phyloP scores from a whole-genome alignment of 2,888 invertebrate species.

The Ceraclea dissimilis region DNA sequence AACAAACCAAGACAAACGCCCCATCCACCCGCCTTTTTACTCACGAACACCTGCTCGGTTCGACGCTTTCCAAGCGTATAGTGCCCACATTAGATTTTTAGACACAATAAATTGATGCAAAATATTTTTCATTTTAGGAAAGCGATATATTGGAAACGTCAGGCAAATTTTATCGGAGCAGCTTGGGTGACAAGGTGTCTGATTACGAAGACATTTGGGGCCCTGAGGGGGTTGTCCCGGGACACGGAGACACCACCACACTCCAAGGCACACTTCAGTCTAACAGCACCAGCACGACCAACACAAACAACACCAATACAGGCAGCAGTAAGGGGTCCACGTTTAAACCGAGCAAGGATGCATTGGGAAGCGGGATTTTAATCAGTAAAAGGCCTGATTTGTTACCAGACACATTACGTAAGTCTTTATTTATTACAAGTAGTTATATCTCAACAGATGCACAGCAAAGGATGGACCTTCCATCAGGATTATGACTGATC shows the following conservation, averaged over 20 bases:
- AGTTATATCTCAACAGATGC: too few species aligned
- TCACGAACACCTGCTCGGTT: too few species aligned
- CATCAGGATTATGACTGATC: too few species aligned
- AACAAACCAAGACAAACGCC: too few species aligned
- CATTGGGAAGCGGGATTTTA: conserved; percentile 43
- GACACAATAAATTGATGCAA: too few species aligned
- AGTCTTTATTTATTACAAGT: conserved; percentile 29
- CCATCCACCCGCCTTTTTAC: too few species aligned
- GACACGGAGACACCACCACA: not conserved
- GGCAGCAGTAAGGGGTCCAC: conserved; percentile 36
- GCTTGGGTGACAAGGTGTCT: conserved; percentile 84
- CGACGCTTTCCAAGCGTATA: too few species aligned
- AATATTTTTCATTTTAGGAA: conserved; percentile 52
- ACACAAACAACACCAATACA: conserved; percentile 30
- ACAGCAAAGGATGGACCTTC: too few species aligned
- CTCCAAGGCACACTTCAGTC: conserved; percentile 2
- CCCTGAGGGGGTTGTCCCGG: conserved; percentile 39
- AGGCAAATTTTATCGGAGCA: conserved; percentile 75
- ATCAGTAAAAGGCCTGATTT: conserved; percentile 54
- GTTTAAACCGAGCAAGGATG: conserved; percentile 39
- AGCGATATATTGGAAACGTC: conserved; percentile 80
- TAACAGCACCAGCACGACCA: conserved; percentile 25
- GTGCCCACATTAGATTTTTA: too few species aligned
- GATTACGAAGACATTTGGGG: conserved; percentile 96
- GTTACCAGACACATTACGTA: conserved; percentile 52